Percentiles rank a stretch among this genome's conserved stretches.
Conservation (phyloP, 92 coral and sea anemone species). For the Parazoanthus darwini region DNA sequence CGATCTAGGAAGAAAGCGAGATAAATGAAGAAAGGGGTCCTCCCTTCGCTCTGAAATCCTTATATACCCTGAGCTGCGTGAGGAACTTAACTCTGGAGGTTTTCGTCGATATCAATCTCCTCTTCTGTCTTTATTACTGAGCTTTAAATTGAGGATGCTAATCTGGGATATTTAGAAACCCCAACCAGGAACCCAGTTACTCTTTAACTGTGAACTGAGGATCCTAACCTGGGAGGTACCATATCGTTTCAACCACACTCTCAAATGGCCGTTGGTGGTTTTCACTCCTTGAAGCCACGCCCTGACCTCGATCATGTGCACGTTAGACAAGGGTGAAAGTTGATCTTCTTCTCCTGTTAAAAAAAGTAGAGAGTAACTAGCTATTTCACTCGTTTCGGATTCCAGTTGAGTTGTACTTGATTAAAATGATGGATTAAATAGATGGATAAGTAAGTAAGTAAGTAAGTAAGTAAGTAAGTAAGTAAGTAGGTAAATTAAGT, state of each 20-base stretch:
- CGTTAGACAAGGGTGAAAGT: conserved; percentile 30
- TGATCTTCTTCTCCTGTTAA: conserved; percentile 25
- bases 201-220: neutral
- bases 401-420: too few relatives aligned
- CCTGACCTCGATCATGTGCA: conserved; percentile 28
- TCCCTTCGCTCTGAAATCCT: neutral
- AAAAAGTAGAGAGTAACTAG: too few relatives aligned
- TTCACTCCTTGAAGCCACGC: conserved; percentile 31
- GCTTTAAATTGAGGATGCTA: neutral
- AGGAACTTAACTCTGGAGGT: neutral
- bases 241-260: conserved; percentile 35
- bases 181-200: neutral
- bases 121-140: too few relatives aligned
- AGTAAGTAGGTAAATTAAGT: too few relatives aligned
- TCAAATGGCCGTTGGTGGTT: conserved; percentile 18
- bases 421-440: too few relatives aligned
- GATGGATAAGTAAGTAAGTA: too few relatives aligned
- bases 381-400: too few relatives aligned
- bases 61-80: neutral
- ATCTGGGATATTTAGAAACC: neutral
- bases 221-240: conserved; percentile 35
- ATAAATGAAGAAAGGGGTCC: too few relatives aligned
- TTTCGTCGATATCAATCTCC: too few relatives aligned
- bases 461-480: too few relatives aligned
- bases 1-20: too few relatives aligned